Evolutionary conservation across 2,888 invertebrate species (phyloP), one percentile per base, ranked within the genome.

Genomic region (Cerastis rubricosa): DNA sequence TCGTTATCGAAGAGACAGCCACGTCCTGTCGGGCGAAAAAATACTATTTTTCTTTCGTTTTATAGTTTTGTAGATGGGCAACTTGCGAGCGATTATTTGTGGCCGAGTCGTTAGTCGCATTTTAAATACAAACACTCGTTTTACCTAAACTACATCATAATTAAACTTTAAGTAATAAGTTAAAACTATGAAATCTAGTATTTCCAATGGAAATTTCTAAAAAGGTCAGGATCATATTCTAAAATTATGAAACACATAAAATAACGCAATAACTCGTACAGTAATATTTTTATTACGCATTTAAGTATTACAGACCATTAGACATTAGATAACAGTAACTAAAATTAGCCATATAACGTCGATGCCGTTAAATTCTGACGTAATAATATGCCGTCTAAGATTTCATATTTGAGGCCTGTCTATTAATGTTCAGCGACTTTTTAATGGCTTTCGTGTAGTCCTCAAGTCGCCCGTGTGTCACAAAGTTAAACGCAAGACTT

Each of bases 21-120:
- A 83, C 89, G 89, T 91, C 91, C 90, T 90, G 91, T 89, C 88
- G 85, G 76, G 84, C 84, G 83, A 87, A 89, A 89, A 89, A 87
- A 84, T 82, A 71, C 64, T 45, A 82, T 85, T 81, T 83, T 80
- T 78, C 65, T 80, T 84, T 82, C 72, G 54, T 84, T 77, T 80
- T 64, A 45, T 45, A 11, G 4, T 61, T 65, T 35, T 40, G n/a
- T 61, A 80, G 35, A 85, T 77, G 54, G n/a, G 83, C 85, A 73
- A 88, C 76, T 77, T 9, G 43, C 25, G 12, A 51, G 65, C 68
- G 45, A 78, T 51, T 0, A 14, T 70, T 76, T 75, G 74, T 81
- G 8, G 73, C 49, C 40, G 3, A 65, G 5, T 49, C 40, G 61
- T 71, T 19, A 35, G 17, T 35, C 61, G 5, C 61, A 17, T 29